Conservation (phyloP, 2,113 vertebrate genomes). For the Piprites chloris region DNA sequence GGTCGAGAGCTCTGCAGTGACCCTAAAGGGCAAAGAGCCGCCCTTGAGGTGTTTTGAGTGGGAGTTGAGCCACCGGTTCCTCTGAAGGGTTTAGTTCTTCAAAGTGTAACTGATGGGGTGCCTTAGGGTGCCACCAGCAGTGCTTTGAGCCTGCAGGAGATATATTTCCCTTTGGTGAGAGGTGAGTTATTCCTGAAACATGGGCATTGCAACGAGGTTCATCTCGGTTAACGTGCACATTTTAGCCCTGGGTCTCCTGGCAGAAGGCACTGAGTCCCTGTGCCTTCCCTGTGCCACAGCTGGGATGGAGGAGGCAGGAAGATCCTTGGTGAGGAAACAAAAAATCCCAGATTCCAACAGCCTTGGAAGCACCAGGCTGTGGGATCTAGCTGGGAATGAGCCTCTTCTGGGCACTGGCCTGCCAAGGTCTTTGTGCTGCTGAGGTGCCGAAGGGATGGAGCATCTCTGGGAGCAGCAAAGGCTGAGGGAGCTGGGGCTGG, state of each 20-base stretch:
- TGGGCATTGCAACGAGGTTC: accelerated
- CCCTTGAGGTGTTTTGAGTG: not conserved
- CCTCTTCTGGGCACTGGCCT: not conserved
- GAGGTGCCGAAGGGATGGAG: not conserved
- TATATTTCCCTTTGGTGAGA: not conserved
- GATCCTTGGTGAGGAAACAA: not conserved
- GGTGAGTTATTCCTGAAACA: accelerated
- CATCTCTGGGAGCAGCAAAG: not conserved
- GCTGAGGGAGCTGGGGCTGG: not conserved
- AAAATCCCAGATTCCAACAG: not conserved
- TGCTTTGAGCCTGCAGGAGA: not conserved
- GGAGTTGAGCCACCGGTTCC: not conserved
- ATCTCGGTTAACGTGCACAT: not conserved
- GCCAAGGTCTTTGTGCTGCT: accelerated
- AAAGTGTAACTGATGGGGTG: not conserved
- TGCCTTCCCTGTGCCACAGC: not conserved
- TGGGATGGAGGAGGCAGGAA: not conserved
- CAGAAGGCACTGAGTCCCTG: accelerated
- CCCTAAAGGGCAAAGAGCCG: not conserved
- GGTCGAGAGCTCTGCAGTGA: not conserved
- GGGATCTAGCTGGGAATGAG: not conserved
- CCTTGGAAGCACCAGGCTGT: too few species aligned
- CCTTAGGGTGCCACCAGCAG: not conserved
- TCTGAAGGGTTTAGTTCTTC: not conserved
- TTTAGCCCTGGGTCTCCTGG: not conserved